These are phyloP conservation scores for Parauchenoglanis punctatus DNA, from an alignment of 2,797 vertebrate genomes.

Conservation along the genomic window DNA sequence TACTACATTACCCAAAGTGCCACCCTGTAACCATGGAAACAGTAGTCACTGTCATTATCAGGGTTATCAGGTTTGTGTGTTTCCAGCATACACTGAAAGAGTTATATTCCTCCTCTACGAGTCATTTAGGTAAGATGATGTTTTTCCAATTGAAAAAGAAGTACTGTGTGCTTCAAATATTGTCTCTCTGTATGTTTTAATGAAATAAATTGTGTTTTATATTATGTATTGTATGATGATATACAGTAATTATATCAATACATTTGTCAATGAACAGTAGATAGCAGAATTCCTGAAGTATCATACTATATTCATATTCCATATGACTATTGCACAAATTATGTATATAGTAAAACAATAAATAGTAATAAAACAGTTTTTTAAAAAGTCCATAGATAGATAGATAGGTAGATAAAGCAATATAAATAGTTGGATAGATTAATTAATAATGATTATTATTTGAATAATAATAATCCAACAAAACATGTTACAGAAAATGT, in stretches of 20 bases:
- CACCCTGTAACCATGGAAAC: not conserved
- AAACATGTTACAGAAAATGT: no score
- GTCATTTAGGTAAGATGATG: not conserved
- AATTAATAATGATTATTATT: no score
- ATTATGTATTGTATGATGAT: no score
- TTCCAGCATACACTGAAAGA: not conserved
- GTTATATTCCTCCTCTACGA: not conserved
- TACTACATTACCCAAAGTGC: constrained; percentile 2
- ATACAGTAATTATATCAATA: no score
- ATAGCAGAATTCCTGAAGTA: not conserved
- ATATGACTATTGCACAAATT: not conserved
- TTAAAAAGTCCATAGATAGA: no score
- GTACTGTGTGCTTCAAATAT: no score
- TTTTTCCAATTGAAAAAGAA: not conserved
- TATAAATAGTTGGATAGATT: no score
- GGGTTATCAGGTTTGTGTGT: not conserved
- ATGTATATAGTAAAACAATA: not conserved
- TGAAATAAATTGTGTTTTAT: no score
- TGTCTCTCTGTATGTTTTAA: no score
- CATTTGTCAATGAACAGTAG: no score
- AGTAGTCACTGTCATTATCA: not conserved
- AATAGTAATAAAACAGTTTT: not conserved
- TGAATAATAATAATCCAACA: no score
- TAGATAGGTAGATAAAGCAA: no score
- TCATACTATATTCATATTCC: not conserved